Evolutionary conservation across 2,888 invertebrate species (phyloP).

Genomic region (Helicoverpa assulta): DNA sequence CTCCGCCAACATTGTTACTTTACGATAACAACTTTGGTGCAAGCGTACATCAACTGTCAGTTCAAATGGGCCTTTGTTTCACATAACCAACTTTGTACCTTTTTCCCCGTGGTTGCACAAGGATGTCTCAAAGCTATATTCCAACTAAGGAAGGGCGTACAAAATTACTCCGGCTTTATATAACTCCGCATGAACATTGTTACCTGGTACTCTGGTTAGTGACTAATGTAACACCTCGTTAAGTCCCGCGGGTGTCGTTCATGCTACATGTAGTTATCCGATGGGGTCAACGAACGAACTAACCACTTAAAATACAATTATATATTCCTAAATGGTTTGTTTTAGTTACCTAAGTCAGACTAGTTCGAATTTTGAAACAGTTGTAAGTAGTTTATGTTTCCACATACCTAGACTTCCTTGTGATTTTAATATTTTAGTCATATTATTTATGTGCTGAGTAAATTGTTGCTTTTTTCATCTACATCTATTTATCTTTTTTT

Average conservation of each 20-base stretch:
- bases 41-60: constrained; percentile 12
- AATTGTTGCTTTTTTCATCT: no score
- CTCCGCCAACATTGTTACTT: constrained; percentile 19
- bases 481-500: no score
- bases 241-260: constrained; percentile 19
- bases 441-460: no score
- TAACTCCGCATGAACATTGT: constrained; percentile 9
- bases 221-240: constrained; percentile 13
- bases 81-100: constrained; percentile 20
- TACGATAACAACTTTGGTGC: constrained; percentile 10
- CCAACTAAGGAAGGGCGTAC: constrained; percentile 11
- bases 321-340: neutral
- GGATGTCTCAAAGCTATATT: neutral
- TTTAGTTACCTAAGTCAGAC: neutral
- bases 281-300: constrained; percentile 7
- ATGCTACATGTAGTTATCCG: constrained; percentile 14
- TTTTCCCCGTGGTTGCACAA: constrained; percentile 4
- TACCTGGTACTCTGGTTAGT: neutral
- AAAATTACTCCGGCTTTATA: neutral
- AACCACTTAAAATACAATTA: constrained; percentile 3
- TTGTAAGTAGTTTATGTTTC: no score
- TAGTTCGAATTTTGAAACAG: neutral
- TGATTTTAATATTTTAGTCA: no score
- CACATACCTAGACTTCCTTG: no score
- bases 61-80: constrained; percentile 18